Evolutionary conservation across 2,797 vertebrate genomes (phyloP), one percentile per base, ranked within the genome.

Genomic region (Morus bassanus): DNA sequence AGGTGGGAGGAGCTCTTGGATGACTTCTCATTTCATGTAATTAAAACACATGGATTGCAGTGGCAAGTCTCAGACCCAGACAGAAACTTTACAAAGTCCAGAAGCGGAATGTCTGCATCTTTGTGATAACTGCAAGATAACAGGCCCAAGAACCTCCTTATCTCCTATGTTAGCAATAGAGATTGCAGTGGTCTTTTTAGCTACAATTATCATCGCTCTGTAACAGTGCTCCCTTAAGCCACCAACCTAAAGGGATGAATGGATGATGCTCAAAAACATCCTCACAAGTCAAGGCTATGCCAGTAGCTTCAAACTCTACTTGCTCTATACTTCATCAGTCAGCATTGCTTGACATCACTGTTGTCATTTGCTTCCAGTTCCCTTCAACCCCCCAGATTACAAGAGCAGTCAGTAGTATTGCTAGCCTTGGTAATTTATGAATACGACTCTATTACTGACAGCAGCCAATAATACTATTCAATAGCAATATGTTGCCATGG

Each of bases 361-460:
- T 25, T 83, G 51, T 46, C 72, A 86, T 91, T 92, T 84, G 10
- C 65, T 87, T 37, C 51, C 73, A 88, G 86, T 16, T 79, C 11
- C 74, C 35, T 23, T 91, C 96, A 93, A 88, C 81, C 59, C 31
- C 50, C 48, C 67, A 64, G 79, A 68, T 89, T 87, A 65, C 61
- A 63, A 50, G 43, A 91, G 48, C 59, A 84, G 79, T 11, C 23
- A 70, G 57, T 30, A 93, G 31, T 31, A 11, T 31, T 54, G 31
- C 70, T 63, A 90, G 84, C 79, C 70, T 81, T 81, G 57, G 56
- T 76, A 89, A 96, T 87, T 96, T 95, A 96, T 80, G 83, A 95
- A 68, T 78, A 91, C 17, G 60, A 76, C 48, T 83, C n/a, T 76
- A 31, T 67, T 95, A 97, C 93, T 93, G 92, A 92, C 84, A 96